Conservation (phyloP, 2,888 invertebrate genomes). For the Folsomia manolachei region DNA sequence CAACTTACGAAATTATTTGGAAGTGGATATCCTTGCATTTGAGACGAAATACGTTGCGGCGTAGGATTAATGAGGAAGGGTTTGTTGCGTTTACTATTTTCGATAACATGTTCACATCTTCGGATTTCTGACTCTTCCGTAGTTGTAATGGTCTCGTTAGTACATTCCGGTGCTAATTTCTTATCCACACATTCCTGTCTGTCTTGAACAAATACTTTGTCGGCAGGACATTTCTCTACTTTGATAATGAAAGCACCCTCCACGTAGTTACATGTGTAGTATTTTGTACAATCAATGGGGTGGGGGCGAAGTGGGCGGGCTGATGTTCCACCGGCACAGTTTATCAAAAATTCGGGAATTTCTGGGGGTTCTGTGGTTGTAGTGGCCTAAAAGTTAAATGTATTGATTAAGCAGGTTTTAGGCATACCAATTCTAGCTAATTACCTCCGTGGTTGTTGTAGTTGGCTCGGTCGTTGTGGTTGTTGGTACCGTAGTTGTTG, state of each 20-base stretch:
- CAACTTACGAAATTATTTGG: conserved; percentile 5
- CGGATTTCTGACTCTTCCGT: conserved; percentile 10
- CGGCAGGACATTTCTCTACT: conserved; percentile 43
- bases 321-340: conserved; percentile 26
- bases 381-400: too few species aligned
- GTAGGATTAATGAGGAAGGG: background rate
- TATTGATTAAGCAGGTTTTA: too few species aligned
- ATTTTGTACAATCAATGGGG: conserved; percentile 46
- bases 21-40: background rate
- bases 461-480: too few species aligned
- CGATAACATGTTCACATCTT: conserved; percentile 19
- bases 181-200: conserved; percentile 38
- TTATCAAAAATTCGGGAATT: conserved; percentile 23
- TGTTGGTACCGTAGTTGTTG: too few species aligned
- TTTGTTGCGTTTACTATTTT: conserved; percentile 1
- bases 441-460: conserved; percentile 13
- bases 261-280: conserved; percentile 46
- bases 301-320: conserved; percentile 41
- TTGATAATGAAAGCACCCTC: conserved; percentile 45
- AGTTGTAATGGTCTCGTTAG: conserved; percentile 24
- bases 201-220: conserved; percentile 40
- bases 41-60: background rate
- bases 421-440: too few species aligned
- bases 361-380: conserved; percentile 23
- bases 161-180: conserved; percentile 40